Base-by-base conservation (phyloP, 1,140 invertebrate species). In the Pteromalus puparum region DNA sequence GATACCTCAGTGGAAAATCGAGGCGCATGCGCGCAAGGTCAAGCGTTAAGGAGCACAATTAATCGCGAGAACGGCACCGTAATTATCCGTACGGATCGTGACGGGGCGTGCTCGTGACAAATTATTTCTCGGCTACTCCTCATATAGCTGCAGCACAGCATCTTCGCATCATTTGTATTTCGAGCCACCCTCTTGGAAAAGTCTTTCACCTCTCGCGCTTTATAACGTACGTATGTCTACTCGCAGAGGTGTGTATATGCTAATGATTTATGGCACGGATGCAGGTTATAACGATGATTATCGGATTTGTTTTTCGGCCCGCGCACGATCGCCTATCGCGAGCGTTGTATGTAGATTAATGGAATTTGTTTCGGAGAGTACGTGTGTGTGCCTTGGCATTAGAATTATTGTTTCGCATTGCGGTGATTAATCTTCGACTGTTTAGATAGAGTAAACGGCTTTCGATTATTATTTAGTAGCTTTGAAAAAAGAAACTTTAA, bases 231-330 rank as follows among this genome's bases (percentile, higher is more conserved):
- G 65, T 26, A 10, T 61, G 21, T 61, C 0, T 61, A 61, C 30
- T 34, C 18, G 1, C 18, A 53, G 18, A 53, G 48, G 15, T n/a
- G 48, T 4, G 7, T 6, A 6, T 30, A 42, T n/a, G 34, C 12
- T 74, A 74, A 42, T 74, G 72, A 42, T 74, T 74, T 34, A 74
- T 24, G 15, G 30, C 72, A 15, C 30, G 34, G 30, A 10, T 61
- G 15, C 38, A 42, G 26, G 21, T 74, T 74, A 74, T 21, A 30
- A 74, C 30, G 21, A 74, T 74, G 72, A 74, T 74, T 74, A 74
- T 74, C 34, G 30, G 30, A 74, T 74, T 74, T 42, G 34, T 42
- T 74, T 74, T 74, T 74, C 30, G 72, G 72, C 12, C 72, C 7
- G 34, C 72, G 68, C 30, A 5, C 30, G 30, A 70, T 70, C 68